Conservation (phyloP, 2,797 vertebrate genomes). For the Podarcis lilfordi region DNA sequence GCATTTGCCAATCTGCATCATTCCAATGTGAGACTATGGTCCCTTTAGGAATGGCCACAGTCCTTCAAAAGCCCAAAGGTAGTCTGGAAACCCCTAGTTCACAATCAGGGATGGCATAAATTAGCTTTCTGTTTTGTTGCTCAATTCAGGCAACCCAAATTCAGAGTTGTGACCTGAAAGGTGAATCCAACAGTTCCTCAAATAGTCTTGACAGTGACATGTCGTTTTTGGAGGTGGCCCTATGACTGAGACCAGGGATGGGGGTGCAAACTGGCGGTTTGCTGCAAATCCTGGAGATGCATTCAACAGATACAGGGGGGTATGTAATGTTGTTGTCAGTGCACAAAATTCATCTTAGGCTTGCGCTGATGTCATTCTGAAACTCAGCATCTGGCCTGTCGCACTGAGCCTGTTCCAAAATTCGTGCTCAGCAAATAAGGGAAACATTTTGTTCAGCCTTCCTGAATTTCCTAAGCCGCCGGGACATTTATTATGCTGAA, state of each 20-base stretch:
- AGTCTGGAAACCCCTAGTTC: background rate
- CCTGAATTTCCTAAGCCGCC: conserved; percentile 14
- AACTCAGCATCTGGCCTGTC: conserved; percentile 20
- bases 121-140: background rate
- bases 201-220: background rate
- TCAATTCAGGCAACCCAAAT: background rate
- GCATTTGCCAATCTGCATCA: rapidly evolving
- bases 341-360: conserved; percentile 33
- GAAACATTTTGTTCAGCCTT: conserved; percentile 10
- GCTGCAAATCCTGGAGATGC: conserved; percentile 40
- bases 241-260: conserved; percentile 33
- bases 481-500: conserved; percentile 32
- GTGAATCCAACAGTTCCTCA: background rate
- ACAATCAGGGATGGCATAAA: background rate
- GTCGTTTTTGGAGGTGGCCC: background rate
- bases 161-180: background rate
- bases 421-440: conserved; percentile 42
- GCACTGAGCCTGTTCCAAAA: conserved; percentile 38
- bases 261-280: background rate
- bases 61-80: background rate
- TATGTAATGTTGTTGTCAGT: background rate
- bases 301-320: conserved; percentile 8
- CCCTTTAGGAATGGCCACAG: background rate
- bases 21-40: background rate
- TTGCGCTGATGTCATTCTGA: conserved; percentile 22